A percentile compares a stretch with the other conserved stretches of the same genome.
Conservation (phyloP, 1,140 invertebrate species). For the Odontomachus brunneus region DNA sequence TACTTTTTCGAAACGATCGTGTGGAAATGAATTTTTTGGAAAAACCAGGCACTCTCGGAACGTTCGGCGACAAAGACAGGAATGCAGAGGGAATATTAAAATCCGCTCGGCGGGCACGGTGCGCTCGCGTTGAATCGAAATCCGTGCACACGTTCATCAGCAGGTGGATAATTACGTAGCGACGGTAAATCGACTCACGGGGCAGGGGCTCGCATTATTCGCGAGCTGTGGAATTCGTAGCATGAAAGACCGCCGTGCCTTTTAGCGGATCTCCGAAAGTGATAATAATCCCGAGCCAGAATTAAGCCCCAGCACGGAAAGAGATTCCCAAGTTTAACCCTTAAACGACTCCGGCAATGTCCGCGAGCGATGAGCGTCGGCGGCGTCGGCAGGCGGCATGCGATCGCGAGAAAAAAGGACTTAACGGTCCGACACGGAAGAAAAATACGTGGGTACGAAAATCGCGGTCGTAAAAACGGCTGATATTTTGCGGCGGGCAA, state of each 20-base stretch:
- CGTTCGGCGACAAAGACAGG: slow-evolving; percentile 3
- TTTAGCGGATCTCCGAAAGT: slow-evolving; percentile 8
- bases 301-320: slow-evolving; percentile 13
- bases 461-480: slow-evolving; percentile 13
- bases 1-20: background rate
- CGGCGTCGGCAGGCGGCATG: too few relatives aligned
- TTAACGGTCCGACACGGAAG: slow-evolving; percentile 8
- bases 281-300: slow-evolving; percentile 24
- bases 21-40: background rate
- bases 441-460: slow-evolving; percentile 36
- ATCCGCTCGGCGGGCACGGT: background rate
- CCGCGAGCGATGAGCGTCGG: too few relatives aligned
- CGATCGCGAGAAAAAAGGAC: background rate
- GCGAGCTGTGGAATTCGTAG: background rate
- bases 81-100: slow-evolving; percentile 21
- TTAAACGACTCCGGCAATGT: slow-evolving; percentile 14
- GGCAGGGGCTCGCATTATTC: background rate
- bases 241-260: background rate
- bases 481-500: background rate
- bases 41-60: background rate
- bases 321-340: slow-evolving; percentile 32
- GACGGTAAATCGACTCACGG: slow-evolving; percentile 16
- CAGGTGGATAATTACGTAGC: slow-evolving; percentile 15
- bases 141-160: background rate
- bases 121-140: slow-evolving; percentile 7